phyloP scores from a whole-genome alignment of 2,113 vertebrate species.

The Recurvirostra avosetta region DNA sequence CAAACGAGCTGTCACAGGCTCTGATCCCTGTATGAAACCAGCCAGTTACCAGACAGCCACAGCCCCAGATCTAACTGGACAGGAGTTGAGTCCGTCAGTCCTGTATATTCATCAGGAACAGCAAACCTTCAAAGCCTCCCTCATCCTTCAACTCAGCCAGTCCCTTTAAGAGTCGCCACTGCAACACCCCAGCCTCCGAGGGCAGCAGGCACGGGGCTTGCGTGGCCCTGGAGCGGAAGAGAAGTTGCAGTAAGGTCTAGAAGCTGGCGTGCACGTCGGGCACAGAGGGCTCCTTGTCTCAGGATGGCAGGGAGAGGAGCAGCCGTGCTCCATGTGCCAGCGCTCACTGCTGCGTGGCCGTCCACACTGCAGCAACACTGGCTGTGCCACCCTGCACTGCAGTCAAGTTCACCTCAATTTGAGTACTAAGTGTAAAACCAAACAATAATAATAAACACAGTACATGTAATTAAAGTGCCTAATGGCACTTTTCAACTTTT shows the following conservation, averaged over 20 bases:
- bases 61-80: neutral
- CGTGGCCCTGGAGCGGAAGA: too few species aligned
- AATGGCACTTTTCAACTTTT: neutral
- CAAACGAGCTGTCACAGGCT: neutral
- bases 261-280: rapidly evolving
- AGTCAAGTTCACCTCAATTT: neutral
- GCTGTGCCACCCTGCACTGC: too few species aligned
- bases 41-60: neutral
- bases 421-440: neutral
- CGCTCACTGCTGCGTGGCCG: rapidly evolving
- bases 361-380: neutral
- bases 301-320: neutral
- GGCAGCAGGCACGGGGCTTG: neutral
- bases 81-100: neutral
- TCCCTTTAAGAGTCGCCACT: neutral
- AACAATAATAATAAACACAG: neutral
- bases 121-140: neutral
- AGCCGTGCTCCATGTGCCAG: rapidly evolving
- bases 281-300: rapidly evolving
- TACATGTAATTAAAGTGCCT: neutral
- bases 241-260: neutral
- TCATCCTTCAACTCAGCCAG: neutral
- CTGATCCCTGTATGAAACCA: neutral
- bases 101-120: neutral
- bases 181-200: neutral